Evolutionary conservation across 1,140 invertebrate species (phyloP).

Genomic region (Ridgeia piscesae): DNA sequence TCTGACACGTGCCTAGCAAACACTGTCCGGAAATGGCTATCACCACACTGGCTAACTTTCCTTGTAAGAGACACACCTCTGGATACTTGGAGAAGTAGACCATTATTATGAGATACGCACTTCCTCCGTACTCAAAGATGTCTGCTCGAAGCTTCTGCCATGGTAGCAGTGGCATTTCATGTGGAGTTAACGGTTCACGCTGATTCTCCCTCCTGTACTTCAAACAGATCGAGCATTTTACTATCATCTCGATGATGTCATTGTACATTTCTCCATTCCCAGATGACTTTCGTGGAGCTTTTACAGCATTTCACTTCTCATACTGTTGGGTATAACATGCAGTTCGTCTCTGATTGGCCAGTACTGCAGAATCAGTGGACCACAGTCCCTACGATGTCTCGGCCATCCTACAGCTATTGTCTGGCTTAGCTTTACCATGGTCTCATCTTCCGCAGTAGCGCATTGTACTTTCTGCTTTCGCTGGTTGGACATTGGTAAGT

Average conservation of each 20-base stretch:
- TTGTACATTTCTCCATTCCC: too few species aligned
- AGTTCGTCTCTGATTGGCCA: too few species aligned
- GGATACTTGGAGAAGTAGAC: slow-evolving; percentile 25
- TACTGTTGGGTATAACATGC: too few species aligned
- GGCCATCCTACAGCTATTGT: too few species aligned
- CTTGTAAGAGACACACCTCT: slow-evolving; percentile 14
- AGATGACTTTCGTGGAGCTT: too few species aligned
- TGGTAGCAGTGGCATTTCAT: slow-evolving; percentile 11
- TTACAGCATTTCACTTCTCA: too few species aligned
- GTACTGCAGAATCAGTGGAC: too few species aligned
- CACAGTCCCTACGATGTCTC: too few species aligned
- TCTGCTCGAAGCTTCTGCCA: slow-evolving; percentile 23
- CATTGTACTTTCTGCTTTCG: too few species aligned
- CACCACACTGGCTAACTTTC: slow-evolving; percentile 8
- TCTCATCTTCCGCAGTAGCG: too few species aligned
- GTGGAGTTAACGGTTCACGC: slow-evolving; percentile 17
- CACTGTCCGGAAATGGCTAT: background rate
- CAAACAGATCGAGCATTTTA: background rate
- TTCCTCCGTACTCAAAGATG: slow-evolving; percentile 14
- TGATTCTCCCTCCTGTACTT: slow-evolving; percentile 6
- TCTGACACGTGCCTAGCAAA: slow-evolving; percentile 24
- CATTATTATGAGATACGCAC: slow-evolving; percentile 22
- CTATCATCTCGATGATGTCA: slow-evolving; percentile 11
- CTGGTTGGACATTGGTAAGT: too few species aligned
- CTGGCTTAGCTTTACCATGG: too few species aligned